These are phyloP conservation scores for Hartigia nigra DNA, from an alignment of 2,888 invertebrate genomes.

Conservation along the genomic window DNA sequence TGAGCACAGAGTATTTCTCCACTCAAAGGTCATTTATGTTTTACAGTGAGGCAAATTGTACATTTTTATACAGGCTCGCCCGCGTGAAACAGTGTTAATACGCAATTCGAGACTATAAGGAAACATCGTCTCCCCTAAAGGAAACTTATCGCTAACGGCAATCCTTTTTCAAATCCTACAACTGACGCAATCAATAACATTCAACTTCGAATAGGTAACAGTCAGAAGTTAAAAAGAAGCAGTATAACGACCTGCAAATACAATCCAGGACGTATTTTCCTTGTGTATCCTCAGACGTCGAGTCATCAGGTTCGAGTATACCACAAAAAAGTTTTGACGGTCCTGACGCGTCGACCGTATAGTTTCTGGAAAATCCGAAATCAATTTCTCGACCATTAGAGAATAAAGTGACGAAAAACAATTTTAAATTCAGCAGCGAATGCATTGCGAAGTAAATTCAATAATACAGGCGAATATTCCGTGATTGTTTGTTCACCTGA, in stretches of 20 bases:
- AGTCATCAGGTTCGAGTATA: neutral
- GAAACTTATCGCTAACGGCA: too few relatives aligned
- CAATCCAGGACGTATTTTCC: neutral
- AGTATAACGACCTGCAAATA: neutral
- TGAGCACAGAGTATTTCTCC: too few relatives aligned
- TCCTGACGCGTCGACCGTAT: neutral
- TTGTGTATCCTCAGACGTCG: neutral
- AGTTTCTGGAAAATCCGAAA: neutral
- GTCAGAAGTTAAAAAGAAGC: neutral
- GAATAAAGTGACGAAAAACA: neutral
- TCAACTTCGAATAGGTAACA: neutral
- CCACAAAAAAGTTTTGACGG: neutral
- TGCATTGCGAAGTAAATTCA: too few relatives aligned
- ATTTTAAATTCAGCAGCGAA: neutral
- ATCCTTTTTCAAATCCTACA: neutral
- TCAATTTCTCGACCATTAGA: neutral
- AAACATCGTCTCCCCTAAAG: too few relatives aligned
- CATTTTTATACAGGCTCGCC: too few relatives aligned
- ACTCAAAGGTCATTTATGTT: too few relatives aligned
- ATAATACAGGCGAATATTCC: too few relatives aligned
- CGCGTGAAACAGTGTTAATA: too few relatives aligned
- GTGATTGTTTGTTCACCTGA: neutral
- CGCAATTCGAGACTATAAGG: too few relatives aligned
- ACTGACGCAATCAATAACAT: neutral
- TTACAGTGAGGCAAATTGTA: too few relatives aligned